Evolutionary conservation across 1,140 invertebrate species (phyloP).

Genomic region (Ostrea edulis): DNA sequence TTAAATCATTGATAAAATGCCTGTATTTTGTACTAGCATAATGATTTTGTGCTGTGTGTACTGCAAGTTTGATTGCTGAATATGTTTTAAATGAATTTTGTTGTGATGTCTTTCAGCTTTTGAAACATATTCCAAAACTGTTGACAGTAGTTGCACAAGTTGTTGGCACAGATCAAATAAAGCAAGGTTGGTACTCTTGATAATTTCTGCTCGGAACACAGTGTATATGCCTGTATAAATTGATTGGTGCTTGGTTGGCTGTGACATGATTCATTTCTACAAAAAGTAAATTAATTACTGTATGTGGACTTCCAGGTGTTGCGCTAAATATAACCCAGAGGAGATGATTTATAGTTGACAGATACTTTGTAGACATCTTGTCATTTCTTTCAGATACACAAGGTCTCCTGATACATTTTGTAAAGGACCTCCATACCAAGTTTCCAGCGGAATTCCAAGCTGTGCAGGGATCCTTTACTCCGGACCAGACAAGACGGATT

Average conservation of each 20-base stretch:
- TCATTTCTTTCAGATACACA: constrained; percentile 63
- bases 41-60: no score
- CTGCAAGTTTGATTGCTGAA: background rate
- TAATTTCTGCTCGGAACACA: no score
- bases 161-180: constrained; percentile 62
- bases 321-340: no score
- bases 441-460: constrained; percentile 62
- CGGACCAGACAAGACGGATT: constrained; percentile 60
- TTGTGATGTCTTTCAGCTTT: constrained; percentile 57
- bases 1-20: no score
- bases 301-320: no score
- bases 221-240: no score
- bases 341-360: no score
- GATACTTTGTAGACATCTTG: no score
- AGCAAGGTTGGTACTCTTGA: constrained; percentile 54
- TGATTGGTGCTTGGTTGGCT: no score
- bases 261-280: no score
- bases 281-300: no score
- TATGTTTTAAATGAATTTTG: background rate
- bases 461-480: constrained; percentile 49
- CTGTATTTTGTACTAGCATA: no score
- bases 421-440: constrained; percentile 62
- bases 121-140: constrained; percentile 57
- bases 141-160: constrained; percentile 55
- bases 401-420: constrained; percentile 65